These are phyloP conservation scores for Heliconius erato DNA, from an alignment of 2,888 invertebrate genomes.

Conservation along the genomic window DNA sequence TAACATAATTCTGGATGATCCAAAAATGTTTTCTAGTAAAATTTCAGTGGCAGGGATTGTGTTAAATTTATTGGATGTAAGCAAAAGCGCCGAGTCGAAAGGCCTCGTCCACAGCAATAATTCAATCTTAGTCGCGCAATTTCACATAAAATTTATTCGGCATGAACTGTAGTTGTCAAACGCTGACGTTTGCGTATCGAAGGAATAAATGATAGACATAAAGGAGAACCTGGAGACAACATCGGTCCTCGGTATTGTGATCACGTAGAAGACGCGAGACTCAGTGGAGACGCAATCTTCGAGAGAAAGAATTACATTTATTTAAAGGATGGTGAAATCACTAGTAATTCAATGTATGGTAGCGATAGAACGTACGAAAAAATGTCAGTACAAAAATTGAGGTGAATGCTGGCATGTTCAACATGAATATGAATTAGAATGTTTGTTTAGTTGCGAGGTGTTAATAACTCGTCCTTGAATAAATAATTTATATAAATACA, in stretches of 20 bases:
- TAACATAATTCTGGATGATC: slow-evolving; percentile 20
- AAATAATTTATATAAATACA: not conserved
- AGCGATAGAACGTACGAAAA: slow-evolving; percentile 68
- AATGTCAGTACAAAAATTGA: slow-evolving; percentile 46
- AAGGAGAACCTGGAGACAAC: slow-evolving; percentile 76
- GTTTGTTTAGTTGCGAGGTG: not conserved
- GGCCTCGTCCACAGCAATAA: slow-evolving; percentile 77
- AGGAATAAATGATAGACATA: slow-evolving; percentile 83
- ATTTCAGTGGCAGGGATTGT: slow-evolving; percentile 51
- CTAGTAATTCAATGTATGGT: slow-evolving; percentile 80
- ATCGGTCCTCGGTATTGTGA: slow-evolving; percentile 73
- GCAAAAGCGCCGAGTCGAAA: slow-evolving; percentile 71
- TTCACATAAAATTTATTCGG: slow-evolving; percentile 81
- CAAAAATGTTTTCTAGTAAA: slow-evolving; percentile 29
- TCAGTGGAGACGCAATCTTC: slow-evolving; percentile 80
- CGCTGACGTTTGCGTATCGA: slow-evolving; percentile 80
- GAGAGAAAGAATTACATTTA: slow-evolving; percentile 82
- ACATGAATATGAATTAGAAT: slow-evolving; percentile 11
- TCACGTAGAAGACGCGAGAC: slow-evolving; percentile 77
- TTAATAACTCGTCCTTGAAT: not conserved
- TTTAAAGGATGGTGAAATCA: slow-evolving; percentile 79
- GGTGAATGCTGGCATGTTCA: not conserved
- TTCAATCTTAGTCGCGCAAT: slow-evolving; percentile 78
- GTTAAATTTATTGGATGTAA: slow-evolving; percentile 73
- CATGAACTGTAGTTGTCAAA: slow-evolving; percentile 84